Evolutionary conservation across 2,797 vertebrate genomes (phyloP).

Genomic region (Hemibagrus guttatus): DNA sequence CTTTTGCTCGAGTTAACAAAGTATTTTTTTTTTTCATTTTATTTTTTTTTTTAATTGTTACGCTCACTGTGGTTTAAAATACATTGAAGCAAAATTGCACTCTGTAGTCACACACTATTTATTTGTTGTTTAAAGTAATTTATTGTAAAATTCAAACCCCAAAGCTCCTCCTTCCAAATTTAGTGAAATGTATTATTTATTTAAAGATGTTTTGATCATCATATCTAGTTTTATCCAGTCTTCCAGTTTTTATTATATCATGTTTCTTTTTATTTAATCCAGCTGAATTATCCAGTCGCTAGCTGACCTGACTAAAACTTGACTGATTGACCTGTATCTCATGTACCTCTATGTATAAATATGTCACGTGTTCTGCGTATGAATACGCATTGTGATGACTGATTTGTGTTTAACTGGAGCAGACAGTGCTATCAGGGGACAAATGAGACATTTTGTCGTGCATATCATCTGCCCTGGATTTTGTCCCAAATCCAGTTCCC

Average conservation of each 20-base stretch:
- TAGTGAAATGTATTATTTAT: not conserved
- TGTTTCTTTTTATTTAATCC: too few species aligned
- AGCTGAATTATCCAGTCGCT: not conserved
- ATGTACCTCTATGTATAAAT: not conserved
- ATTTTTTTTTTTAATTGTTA: not conserved
- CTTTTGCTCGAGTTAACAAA: not conserved
- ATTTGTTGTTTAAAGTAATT: not conserved
- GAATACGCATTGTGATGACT: not conserved
- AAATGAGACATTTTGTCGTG: slow-evolving; percentile 18
- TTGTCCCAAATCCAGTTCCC: slow-evolving; percentile 39
- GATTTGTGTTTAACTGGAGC: slow-evolving; percentile 24
- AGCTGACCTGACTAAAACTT: not conserved
- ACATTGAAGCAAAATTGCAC: not conserved
- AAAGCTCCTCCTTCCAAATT: not conserved
- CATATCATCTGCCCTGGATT: slow-evolving; percentile 40
- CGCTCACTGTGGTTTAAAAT: not conserved
- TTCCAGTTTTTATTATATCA: not conserved
- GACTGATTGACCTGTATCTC: not conserved
- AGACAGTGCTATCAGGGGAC: slow-evolving; percentile 21
- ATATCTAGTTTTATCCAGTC: not conserved
- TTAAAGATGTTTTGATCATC: not conserved
- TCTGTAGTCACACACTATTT: not conserved
- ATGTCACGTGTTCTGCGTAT: not conserved
- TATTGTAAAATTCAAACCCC: not conserved
- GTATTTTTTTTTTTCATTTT: not conserved